Percentiles rank a stretch among this genome's conserved stretches.
phyloP scores from a whole-genome alignment of 2,888 invertebrate species.

The Drosophila meridiana region DNA sequence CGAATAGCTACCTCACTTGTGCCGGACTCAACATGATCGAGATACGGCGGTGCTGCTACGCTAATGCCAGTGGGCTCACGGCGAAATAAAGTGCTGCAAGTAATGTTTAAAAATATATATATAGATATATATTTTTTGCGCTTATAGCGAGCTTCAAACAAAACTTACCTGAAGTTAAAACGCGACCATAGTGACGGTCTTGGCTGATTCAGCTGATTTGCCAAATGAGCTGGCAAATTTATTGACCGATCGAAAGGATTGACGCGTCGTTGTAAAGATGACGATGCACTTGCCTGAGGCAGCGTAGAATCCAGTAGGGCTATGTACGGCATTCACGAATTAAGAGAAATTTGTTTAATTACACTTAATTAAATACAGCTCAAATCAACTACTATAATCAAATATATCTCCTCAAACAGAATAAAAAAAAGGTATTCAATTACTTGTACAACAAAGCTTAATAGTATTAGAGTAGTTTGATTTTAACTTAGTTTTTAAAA shows the following conservation, averaged over 20 bases:
- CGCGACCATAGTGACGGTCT: conserved; percentile 74
- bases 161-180: conserved; percentile 72
- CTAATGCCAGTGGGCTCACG: conserved; percentile 65
- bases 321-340: conserved; percentile 28
- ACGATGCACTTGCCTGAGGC: conserved; percentile 29
- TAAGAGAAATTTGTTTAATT: background rate
- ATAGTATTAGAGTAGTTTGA: background rate
- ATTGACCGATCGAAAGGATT: conserved; percentile 85
- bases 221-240: conserved; percentile 80
- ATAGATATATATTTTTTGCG: background rate
- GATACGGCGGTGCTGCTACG: conserved; percentile 81
- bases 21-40: conserved; percentile 69
- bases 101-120: background rate
- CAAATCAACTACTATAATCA: too few relatives aligned
- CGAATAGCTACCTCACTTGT: conserved; percentile 25
- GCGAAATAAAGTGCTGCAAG: conserved; percentile 64
- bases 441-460: background rate
- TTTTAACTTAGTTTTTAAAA: background rate
- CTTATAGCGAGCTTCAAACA: background rate
- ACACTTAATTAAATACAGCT: too few relatives aligned
- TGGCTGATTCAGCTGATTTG: conserved; percentile 67
- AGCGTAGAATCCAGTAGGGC: conserved; percentile 69
- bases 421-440: background rate
- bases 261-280: conserved; percentile 70
- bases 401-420: background rate